Evolutionary conservation across 1,140 invertebrate genomes (phyloP).

Genomic region (Rhagoletis zephyria): DNA sequence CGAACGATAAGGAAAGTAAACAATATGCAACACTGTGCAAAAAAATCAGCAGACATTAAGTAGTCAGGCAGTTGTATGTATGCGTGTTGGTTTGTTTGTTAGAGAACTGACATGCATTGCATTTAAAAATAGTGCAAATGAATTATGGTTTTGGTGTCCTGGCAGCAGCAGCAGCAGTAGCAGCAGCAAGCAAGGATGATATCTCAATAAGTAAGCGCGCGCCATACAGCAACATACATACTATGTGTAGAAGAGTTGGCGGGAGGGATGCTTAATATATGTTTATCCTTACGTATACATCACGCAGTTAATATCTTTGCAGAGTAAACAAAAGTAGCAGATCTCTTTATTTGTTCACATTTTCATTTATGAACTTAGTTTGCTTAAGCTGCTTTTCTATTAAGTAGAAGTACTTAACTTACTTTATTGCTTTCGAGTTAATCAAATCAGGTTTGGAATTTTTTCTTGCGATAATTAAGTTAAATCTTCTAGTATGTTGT

Average conservation of each 20-base stretch:
- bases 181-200: background rate
- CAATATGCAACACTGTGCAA: background rate
- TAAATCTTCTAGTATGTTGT: too few relatives aligned
- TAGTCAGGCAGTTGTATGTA: background rate
- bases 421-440: too few relatives aligned
- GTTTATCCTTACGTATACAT: too few relatives aligned
- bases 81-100: background rate
- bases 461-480: too few relatives aligned
- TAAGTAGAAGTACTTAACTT: background rate
- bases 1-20: slow-evolving; percentile 20
- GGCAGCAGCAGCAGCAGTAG: background rate
- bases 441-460: too few relatives aligned
- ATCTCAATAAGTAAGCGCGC: background rate
- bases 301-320: slow-evolving; percentile 3
- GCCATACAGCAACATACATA: background rate
- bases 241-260: too few relatives aligned
- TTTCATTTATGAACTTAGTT: background rate
- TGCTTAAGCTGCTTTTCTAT: background rate
- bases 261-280: too few relatives aligned
- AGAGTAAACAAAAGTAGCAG: slow-evolving; percentile 9
- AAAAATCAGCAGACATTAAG: slow-evolving; percentile 34
- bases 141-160: slow-evolving; percentile 20
- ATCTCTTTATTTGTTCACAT: background rate
- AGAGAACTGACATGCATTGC: background rate
- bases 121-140: slow-evolving; percentile 40